A percentile compares a stretch with the other conserved stretches of the same genome.
Evolutionary conservation across 2,888 invertebrate species (phyloP).

Genomic region (Lycia hirtaria): DNA sequence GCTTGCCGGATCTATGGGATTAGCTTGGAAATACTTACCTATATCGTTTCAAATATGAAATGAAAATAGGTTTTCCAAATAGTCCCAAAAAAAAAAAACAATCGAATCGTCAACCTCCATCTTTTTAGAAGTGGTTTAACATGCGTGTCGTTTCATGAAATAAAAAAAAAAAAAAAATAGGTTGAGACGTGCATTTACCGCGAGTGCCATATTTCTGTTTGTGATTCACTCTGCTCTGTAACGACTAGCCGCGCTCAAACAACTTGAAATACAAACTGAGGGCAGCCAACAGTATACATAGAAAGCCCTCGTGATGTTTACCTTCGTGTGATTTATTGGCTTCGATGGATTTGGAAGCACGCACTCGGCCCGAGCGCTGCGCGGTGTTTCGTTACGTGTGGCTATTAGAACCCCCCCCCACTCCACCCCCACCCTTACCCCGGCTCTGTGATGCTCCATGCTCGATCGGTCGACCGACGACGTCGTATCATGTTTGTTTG

Average conservation of each 20-base stretch:
- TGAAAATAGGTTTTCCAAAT: no score
- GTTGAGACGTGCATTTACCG: conserved; percentile 38
- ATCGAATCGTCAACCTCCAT: no score
- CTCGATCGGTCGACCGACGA: conserved; percentile 34
- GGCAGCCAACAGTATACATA: conserved; percentile 74
- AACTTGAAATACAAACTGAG: conserved; percentile 57
- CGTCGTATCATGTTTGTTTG: conserved; percentile 5
- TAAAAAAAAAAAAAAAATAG: no score
- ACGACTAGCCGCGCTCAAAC: conserved; percentile 66
- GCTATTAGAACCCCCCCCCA: conserved; percentile 67
- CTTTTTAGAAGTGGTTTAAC: neutral
- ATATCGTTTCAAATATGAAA: no score
- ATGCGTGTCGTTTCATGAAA: conserved; percentile 37
- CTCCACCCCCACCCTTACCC: no score
- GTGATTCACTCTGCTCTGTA: conserved; percentile 72
- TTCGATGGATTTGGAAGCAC: conserved; percentile 82
- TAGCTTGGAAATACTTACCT: no score
- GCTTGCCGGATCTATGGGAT: no score
- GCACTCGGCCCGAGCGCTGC: conserved; percentile 57
- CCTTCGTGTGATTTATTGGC: conserved; percentile 86
- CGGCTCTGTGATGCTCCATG: conserved; percentile 41
- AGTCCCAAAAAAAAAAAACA: no score
- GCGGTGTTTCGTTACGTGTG: conserved; percentile 75
- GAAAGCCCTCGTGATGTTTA: conserved; percentile 80
- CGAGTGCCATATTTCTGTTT: conserved; percentile 58